phyloP scores from a whole-genome alignment of 2,888 invertebrate genomes.

The Halictus quadricinctus region DNA sequence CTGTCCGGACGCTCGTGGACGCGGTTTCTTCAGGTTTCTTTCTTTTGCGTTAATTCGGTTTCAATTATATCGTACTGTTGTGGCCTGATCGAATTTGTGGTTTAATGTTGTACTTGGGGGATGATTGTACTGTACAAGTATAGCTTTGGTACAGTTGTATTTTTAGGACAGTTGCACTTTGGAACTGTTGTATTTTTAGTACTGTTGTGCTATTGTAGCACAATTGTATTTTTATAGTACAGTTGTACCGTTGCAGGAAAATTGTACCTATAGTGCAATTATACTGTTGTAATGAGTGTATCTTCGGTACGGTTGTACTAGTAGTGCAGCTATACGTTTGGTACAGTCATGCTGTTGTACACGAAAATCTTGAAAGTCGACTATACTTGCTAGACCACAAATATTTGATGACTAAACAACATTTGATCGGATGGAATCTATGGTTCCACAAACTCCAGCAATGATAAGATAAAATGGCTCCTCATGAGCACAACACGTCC shows the following conservation, averaged over 20 bases:
- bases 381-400: too few relatives aligned
- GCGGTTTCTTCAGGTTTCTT: neutral
- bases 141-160: neutral
- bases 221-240: too few relatives aligned
- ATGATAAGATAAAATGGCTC: conserved; percentile 20
- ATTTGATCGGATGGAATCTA: neutral
- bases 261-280: too few relatives aligned
- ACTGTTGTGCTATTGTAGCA: too few relatives aligned
- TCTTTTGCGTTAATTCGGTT: neutral
- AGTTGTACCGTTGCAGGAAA: too few relatives aligned
- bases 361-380: too few relatives aligned
- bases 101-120: neutral
- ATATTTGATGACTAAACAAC: neutral
- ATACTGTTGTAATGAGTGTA: too few relatives aligned
- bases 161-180: neutral
- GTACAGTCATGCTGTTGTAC: too few relatives aligned
- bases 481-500: neutral
- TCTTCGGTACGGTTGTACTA: too few relatives aligned
- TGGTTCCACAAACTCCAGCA: too few relatives aligned
- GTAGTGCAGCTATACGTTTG: too few relatives aligned
- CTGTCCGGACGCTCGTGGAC: neutral
- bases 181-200: too few relatives aligned
- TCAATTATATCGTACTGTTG: neutral
- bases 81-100: neutral
- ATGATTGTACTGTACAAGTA: neutral